A percentile compares a stretch with the other conserved stretches of the same genome.
Conservation (phyloP, 1,140 invertebrate species). For the Luehdorfia chinensis region DNA sequence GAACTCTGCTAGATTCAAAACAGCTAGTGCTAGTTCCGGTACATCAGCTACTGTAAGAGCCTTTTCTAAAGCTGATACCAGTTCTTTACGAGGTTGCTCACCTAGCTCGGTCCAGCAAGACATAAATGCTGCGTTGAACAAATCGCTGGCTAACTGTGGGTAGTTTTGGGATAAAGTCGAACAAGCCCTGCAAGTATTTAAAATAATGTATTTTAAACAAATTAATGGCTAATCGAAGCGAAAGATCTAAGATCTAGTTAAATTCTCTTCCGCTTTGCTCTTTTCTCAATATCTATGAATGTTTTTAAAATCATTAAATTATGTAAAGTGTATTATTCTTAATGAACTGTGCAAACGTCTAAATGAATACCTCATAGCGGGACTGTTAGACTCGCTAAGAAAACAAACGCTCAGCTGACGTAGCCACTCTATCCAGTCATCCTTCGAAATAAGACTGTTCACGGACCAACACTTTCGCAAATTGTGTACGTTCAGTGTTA, state of each 20-base stretch:
- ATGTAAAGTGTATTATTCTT: no score
- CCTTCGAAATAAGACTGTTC: constrained; percentile 93
- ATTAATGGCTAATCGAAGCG: no score
- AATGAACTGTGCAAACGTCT: no score
- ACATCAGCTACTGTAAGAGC: constrained; percentile 94
- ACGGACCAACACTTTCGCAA: constrained; percentile 94
- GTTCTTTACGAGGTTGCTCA: constrained; percentile 88
- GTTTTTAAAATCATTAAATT: no score
- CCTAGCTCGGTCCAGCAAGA: constrained; percentile 98
- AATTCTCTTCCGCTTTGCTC: no score
- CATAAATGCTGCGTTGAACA: constrained; percentile 99
- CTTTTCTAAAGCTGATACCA: constrained; percentile 91
- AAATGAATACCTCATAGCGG: constrained; percentile 83
- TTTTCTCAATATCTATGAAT: no score
- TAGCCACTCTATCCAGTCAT: constrained; percentile 99
- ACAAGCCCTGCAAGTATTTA: constrained; percentile 83
- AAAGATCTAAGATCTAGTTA: no score
- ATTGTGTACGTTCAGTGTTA: constrained; percentile 88
- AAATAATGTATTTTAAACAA: constrained; percentile 4
- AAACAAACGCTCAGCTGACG: constrained; percentile 93
- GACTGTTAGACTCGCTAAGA: constrained; percentile 96
- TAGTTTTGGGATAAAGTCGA: constrained; percentile 95
- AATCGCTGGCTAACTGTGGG: constrained; percentile 93
- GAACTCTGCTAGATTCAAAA: constrained; percentile 98
- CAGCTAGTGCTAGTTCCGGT: constrained; percentile 97